Evolutionary conservation across 2,888 invertebrate genomes (phyloP), one percentile per base, ranked within the genome.

Genomic region (Lydus trimaculatus): DNA sequence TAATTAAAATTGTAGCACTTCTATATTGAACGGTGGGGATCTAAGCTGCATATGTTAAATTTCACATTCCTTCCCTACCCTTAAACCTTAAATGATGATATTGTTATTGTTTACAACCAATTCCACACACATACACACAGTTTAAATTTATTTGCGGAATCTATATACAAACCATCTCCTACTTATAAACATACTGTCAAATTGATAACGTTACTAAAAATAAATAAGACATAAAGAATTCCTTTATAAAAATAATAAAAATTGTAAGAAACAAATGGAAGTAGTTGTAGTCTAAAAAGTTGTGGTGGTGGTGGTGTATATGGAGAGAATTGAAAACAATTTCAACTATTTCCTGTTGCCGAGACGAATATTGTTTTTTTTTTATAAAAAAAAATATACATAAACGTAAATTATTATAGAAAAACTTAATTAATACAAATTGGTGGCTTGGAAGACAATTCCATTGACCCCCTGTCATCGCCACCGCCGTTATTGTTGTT

Each of bases 81-180:
- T 25, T 15, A 52, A 11, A 2, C 9, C 17, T 15, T 8, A 61
- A 17, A 6, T 56, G 52, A 60, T 17, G 48, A 56, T 60, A 36
- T 64, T 64, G 39, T 67, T 63, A 64, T 67, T 67, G 67, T 67
- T 67, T 63, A 67, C 56, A 39, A 66, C 63, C n/a, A n/a, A n/a
- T n/a, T n/a, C n/a, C n/a, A n/a, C n/a, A n/a, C n/a, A n/a, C n/a
- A n/a, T 67, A 64, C 61, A 17, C n/a, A n/a, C n/a, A 61, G 59
- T 52, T 56, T 13, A 15, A 56, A 25, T 52, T 25, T 64, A 60
- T 58, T 64, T 58, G 39, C 60, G 58, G 61, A 67, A 59, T 36
- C 31, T 31, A 63, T 67, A 67, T 58, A 67, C 64, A 64, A 67
- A 64, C 64, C 58, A 60, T 64, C 56, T 64, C 36, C 61, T 0